Evolutionary conservation across 2,797 vertebrate species (phyloP).

Genomic region (Crax fasciolata): DNA sequence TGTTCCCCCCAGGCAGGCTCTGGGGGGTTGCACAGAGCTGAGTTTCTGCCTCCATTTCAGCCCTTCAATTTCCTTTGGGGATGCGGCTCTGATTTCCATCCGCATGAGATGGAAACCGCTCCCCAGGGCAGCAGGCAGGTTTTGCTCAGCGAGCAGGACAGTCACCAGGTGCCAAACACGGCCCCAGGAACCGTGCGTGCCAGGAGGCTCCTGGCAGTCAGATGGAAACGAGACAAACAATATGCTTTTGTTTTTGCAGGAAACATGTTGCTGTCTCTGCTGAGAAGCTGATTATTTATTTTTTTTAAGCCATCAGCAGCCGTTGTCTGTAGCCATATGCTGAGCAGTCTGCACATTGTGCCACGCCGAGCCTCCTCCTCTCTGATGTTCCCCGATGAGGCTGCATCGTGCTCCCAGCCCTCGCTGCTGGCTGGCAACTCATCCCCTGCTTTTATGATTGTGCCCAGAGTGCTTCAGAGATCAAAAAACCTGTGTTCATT

Average conservation of each 20-base stretch:
- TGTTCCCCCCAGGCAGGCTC: background rate
- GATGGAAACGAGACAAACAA: background rate
- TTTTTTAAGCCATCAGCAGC: background rate
- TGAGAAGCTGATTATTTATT: background rate
- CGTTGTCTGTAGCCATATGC: background rate
- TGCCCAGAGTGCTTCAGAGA: background rate
- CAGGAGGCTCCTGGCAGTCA: background rate
- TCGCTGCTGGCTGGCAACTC: background rate
- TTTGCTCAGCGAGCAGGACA: background rate
- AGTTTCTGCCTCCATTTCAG: background rate
- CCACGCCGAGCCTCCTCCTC: background rate
- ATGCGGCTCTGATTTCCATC: background rate
- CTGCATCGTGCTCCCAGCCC: background rate
- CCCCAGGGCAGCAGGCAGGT: background rate
- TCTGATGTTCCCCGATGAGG: background rate
- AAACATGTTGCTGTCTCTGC: background rate
- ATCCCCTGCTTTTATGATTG: background rate
- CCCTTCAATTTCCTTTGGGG: background rate
- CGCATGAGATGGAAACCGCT: rapidly evolving
- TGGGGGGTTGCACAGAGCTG: rapidly evolving
- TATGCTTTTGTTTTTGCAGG: background rate
- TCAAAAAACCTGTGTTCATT: background rate
- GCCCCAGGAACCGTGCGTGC: background rate
- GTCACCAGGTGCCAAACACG: background rate
- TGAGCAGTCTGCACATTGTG: background rate